Conservation (phyloP, 2,113 vertebrate genomes). For the Prolemur simus region DNA sequence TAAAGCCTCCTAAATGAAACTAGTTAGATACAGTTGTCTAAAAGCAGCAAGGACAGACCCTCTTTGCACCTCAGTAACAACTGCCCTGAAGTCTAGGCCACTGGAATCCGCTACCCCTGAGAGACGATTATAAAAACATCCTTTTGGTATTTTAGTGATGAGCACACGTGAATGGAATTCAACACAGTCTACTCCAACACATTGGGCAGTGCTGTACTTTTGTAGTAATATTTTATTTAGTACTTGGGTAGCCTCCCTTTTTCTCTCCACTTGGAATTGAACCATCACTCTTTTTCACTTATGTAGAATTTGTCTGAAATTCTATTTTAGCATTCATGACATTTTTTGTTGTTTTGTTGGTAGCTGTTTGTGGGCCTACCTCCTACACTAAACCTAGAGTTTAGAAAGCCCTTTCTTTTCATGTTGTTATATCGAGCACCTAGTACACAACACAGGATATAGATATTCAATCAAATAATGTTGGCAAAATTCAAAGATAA, state of each 20-base stretch:
- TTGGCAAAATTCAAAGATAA: background rate
- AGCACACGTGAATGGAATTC: background rate
- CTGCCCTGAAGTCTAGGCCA: background rate
- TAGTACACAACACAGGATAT: fast-evolving
- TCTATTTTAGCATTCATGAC: background rate
- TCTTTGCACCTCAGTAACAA: background rate
- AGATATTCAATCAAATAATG: background rate
- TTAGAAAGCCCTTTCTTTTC: background rate
- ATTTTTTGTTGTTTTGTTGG: background rate
- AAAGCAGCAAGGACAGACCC: fast-evolving
- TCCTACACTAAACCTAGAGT: background rate
- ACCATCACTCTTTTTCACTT: background rate
- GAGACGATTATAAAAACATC: background rate
- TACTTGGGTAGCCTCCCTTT: background rate
- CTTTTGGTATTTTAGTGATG: background rate
- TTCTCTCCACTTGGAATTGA: background rate
- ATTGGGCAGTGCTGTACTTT: fast-evolving
- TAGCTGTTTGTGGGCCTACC: background rate
- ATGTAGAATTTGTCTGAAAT: background rate
- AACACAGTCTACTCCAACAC: background rate
- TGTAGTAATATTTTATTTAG: background rate
- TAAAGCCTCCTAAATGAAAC: background rate
- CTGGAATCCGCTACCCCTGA: background rate
- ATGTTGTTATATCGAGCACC: background rate
- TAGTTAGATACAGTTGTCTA: background rate